phyloP scores from a whole-genome alignment of 2,888 invertebrate species.

The Dorcus hopei region DNA sequence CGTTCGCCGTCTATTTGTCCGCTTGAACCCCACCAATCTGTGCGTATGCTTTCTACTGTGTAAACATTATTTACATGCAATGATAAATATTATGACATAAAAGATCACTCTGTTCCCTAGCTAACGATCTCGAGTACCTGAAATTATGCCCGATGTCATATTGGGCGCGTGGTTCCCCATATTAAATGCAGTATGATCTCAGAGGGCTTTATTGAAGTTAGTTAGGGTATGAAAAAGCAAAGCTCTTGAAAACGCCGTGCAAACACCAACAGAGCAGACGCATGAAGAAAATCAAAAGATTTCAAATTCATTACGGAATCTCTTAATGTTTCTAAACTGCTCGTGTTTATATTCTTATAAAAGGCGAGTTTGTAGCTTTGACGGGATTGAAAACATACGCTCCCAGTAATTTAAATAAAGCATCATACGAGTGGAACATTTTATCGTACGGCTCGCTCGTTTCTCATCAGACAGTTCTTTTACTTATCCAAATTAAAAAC shows the following conservation, averaged over 20 bases:
- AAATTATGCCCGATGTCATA: slow-evolving; percentile 16
- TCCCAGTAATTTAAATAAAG: slow-evolving; percentile 30
- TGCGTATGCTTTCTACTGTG: slow-evolving; percentile 42
- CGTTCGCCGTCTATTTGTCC: slow-evolving; percentile 26
- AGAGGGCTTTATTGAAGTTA: slow-evolving; percentile 1
- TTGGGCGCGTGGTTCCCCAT: slow-evolving; percentile 10
- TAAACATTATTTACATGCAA: slow-evolving; percentile 48
- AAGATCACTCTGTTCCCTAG: slow-evolving; percentile 32
- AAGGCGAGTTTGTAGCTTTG: slow-evolving; percentile 27
- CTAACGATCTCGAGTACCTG: slow-evolving; percentile 18
- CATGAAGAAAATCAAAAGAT: background rate
- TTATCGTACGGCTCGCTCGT: slow-evolving; percentile 18
- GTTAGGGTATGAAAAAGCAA: background rate
- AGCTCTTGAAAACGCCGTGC: background rate
- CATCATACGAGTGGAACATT: slow-evolving; percentile 24
- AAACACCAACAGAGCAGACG: too few species aligned
- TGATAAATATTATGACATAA: slow-evolving; percentile 46
- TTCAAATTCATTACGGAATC: slow-evolving; percentile 21
- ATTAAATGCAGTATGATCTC: background rate
- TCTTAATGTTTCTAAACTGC: slow-evolving; percentile 26
- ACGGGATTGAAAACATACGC: slow-evolving; percentile 26
- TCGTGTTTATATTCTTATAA: slow-evolving; percentile 24
- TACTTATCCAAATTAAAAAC: slow-evolving; percentile 29
- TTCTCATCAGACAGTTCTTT: slow-evolving; percentile 23
- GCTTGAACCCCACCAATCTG: slow-evolving; percentile 23